Evolutionary conservation across 2,797 vertebrate genomes (phyloP).

Genomic region (Rhyacichthys aspro): DNA sequence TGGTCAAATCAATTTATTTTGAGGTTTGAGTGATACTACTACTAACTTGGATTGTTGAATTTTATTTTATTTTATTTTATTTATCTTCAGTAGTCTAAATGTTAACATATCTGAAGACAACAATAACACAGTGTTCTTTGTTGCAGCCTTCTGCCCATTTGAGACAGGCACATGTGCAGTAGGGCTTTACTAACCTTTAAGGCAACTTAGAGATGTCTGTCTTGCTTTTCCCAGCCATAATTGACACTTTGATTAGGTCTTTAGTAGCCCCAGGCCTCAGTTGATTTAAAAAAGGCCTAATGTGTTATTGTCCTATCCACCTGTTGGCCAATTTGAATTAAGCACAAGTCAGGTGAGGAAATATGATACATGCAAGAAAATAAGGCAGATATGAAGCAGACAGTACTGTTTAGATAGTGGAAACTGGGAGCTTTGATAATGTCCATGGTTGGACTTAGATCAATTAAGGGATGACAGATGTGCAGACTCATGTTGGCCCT

Average conservation of each 20-base stretch:
- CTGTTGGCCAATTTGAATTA: conserved; percentile 19
- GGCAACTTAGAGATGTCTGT: conserved; percentile 46
- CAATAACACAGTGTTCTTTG: not conserved
- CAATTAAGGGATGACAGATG: conserved; percentile 83
- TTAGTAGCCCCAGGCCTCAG: conserved; percentile 42
- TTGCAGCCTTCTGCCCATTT: not conserved
- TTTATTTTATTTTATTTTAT: too few species aligned
- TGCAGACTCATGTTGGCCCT: conserved; percentile 81
- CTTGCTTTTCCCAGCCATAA: conserved; percentile 60
- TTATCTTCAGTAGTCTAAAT: too few species aligned
- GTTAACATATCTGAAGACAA: too few species aligned
- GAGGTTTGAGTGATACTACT: too few species aligned
- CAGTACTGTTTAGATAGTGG: conserved; percentile 59
- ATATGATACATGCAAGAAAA: conserved; percentile 12
- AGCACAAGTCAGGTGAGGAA: conserved; percentile 15
- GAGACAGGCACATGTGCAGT: conserved; percentile 10
- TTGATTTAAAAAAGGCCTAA: conserved; percentile 41
- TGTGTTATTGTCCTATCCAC: conserved; percentile 50
- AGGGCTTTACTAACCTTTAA: conserved; percentile 68
- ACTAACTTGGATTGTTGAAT: too few species aligned
- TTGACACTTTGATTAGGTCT: conserved; percentile 74
- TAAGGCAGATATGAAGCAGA: conserved; percentile 25
- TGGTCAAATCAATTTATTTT: too few species aligned
- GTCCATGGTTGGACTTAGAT: conserved; percentile 86
- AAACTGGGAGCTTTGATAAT: conserved; percentile 82